Base-by-base conservation (phyloP, 2,888 invertebrate species). In the Trissoscelio sp. region DNA sequence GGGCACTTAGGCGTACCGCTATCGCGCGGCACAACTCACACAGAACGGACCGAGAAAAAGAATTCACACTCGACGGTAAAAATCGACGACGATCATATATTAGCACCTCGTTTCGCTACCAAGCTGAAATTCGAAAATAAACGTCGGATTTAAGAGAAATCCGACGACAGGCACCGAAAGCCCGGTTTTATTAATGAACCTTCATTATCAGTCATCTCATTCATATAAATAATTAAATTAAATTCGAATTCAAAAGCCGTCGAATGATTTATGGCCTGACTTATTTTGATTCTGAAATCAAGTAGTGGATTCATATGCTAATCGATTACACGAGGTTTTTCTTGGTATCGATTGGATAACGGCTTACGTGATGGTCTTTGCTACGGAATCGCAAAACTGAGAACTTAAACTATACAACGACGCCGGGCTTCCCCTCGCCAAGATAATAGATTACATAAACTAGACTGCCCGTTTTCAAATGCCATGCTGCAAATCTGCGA, bases 41-140 rank as follows among this genome's bases (percentile, higher is more conserved):
- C 34, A 24, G 31, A 11, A 31, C 57, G 44, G 6, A 57, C 44
- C n/a, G n/a, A n/a, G 51, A 62, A 31, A 70, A 73, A 73, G 77
- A 81, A 78, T 69, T 78, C 69, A 39, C 69, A 78, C 64, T 60
- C 42, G 67, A 20, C 46, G 58, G 34, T 64, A 42, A 69, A 64
- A 75, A 39, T 70, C 51, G 34, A 31, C 44, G 46, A 64, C 64
- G 55, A 57, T 75, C 69, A 73, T 77, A 69, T 67, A 75, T 77
- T 81, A 77, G 73, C 81, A 77, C 81, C 73, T 81, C 62, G 73
- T 70, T 77, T 48, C 44, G 81, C 81, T 73, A 81, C 77, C 66
- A 81, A 37, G 39, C 60, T 39, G 28, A 60, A 77, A 51, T 67
- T 60, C 48, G 42, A 11, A 77, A 81, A 64, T 46, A 42, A 60